Conservation (phyloP, 2,888 invertebrate species). For the Chrysopilus asiliformis region DNA sequence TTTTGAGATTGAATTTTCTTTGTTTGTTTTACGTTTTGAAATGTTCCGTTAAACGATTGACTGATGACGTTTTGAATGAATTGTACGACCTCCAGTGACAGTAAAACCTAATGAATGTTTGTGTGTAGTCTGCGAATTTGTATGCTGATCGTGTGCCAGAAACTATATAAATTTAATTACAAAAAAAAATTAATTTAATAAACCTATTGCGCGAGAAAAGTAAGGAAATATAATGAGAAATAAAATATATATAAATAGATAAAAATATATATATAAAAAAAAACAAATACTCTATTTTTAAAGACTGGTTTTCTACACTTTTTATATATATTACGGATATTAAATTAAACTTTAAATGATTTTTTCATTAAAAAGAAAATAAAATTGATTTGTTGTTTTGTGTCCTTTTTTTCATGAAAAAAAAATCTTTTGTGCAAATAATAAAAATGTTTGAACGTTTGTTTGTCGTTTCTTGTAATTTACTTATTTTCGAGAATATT, state of each 20-base stretch:
- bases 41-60: too few species aligned
- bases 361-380: conserved; percentile 5
- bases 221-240: not conserved
- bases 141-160: too few species aligned
- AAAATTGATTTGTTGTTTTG: conserved; percentile 3
- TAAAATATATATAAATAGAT: conserved; percentile 5
- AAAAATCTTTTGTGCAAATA: too few species aligned
- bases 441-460: conserved; percentile 2
- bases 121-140: conserved; percentile 4
- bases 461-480: not conserved
- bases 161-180: conserved; percentile 2
- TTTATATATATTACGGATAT: conserved; percentile 16
- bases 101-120: too few species aligned
- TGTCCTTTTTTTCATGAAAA: too few species aligned
- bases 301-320: conserved; percentile 34
- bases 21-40: too few species aligned
- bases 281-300: conserved; percentile 21
- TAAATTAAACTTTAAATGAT: conserved; percentile 6
- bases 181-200: not conserved
- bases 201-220: conserved; percentile 2
- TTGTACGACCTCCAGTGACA: too few species aligned
- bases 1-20: too few species aligned
- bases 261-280: conserved; percentile 6
- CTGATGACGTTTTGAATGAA: too few species aligned
- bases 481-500: not conserved